A percentile compares a stretch with the other conserved stretches of the same genome.
Evolutionary conservation across 2,797 vertebrate genomes (phyloP).

Genomic region (Chloroceryle amazona): DNA sequence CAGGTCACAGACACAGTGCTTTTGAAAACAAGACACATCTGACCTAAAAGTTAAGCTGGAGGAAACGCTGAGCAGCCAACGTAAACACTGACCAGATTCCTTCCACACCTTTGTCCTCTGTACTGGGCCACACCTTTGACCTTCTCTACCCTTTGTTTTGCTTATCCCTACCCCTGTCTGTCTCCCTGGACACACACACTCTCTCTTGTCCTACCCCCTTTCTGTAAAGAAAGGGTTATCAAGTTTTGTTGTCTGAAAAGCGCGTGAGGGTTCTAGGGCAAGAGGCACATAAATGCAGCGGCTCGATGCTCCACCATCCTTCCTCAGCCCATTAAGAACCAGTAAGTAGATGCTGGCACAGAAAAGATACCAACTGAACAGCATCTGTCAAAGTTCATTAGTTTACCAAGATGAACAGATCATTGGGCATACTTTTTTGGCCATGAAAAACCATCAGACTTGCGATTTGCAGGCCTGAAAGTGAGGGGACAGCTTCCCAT

Average conservation of each 20-base stretch:
- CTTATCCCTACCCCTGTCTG: neutral
- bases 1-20: neutral
- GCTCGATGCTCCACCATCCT: neutral
- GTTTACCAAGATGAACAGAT: slow-evolving; percentile 47
- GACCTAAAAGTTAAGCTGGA: neutral
- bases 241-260: neutral
- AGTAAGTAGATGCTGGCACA: slow-evolving; percentile 25
- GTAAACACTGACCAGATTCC: neutral
- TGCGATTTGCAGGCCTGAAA: neutral
- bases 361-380: neutral
- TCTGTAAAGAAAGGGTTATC: neutral
- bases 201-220: neutral
- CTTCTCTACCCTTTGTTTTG: neutral
- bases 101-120: neutral
- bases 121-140: neutral
- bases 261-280: neutral
- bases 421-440: slow-evolving; percentile 34
- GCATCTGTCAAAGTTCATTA: slow-evolving; percentile 65
- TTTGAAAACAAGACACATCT: neutral
- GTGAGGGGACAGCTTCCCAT: slow-evolving; percentile 10
- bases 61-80: neutral
- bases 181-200: too few species aligned
- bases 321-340: slow-evolving; percentile 26
- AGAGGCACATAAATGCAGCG: neutral
- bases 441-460: slow-evolving; percentile 41